phyloP scores from a whole-genome alignment of 2,113 vertebrate species.

The Pterocles gutturalis region DNA sequence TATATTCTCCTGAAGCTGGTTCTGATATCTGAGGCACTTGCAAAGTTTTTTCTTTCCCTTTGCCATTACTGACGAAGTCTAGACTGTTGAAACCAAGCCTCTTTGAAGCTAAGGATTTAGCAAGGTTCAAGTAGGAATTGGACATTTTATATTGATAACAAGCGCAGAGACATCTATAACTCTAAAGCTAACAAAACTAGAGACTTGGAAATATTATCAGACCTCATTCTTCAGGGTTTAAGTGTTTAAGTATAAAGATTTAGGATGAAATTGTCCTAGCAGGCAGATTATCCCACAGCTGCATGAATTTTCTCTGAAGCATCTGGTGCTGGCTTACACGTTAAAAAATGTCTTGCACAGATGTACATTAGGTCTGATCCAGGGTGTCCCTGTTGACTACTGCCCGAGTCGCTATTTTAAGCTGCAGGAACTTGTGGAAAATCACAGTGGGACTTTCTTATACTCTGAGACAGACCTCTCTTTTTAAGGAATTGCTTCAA shows the following conservation, averaged over 20 bases:
- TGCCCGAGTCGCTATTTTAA: background rate
- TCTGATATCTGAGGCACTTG: background rate
- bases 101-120: conserved; percentile 30
- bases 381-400: conserved; percentile 1
- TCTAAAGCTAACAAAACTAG: conserved; percentile 34
- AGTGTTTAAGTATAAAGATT: conserved; percentile 31
- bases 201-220: conserved; percentile 44
- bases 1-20: conserved; percentile 11
- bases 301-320: conserved; percentile 30
- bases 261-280: conserved; percentile 53
- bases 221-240: conserved; percentile 48
- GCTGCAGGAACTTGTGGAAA: background rate
- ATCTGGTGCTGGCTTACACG: conserved; percentile 30
- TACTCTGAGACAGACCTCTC: conserved; percentile 26
- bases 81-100: background rate
- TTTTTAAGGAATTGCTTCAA: conserved; percentile 39
- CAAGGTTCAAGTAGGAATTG: conserved; percentile 7
- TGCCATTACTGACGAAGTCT: background rate
- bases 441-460: background rate
- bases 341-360: conserved; percentile 8
- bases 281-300: conserved; percentile 59
- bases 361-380: background rate
- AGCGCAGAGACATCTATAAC: background rate
- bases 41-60: background rate
- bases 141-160: background rate